Percentiles rank a stretch among this genome's conserved stretches.
Conservation (phyloP, 2,888 invertebrate genomes). For the Brachynemurus nebulosus region DNA sequence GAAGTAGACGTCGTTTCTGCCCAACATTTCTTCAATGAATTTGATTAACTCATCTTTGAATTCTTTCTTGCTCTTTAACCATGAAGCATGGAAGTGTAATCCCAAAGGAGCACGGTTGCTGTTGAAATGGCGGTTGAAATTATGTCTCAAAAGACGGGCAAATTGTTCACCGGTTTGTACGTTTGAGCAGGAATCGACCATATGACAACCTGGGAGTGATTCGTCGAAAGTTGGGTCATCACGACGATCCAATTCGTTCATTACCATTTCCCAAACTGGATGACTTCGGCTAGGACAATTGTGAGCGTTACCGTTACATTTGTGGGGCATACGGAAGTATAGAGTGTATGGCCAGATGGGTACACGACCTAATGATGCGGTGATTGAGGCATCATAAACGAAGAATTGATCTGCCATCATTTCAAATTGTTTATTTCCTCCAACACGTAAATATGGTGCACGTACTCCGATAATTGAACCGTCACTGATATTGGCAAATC, state of each 20-base stretch:
- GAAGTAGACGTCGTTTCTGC: slow-evolving; percentile 82
- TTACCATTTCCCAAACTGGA: slow-evolving; percentile 93
- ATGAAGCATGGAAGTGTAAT: slow-evolving; percentile 88
- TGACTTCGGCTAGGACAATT: slow-evolving; percentile 85
- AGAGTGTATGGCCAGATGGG: slow-evolving; percentile 96
- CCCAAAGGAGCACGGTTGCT: slow-evolving; percentile 88
- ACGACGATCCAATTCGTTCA: slow-evolving; percentile 87
- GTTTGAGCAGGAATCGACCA: slow-evolving; percentile 89
- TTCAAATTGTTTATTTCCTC: slow-evolving; percentile 89
- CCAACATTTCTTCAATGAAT: slow-evolving; percentile 87
- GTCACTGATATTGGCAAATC: slow-evolving; percentile 85
- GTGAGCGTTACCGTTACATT: slow-evolving; percentile 86
- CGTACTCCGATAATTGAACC: slow-evolving; percentile 80
- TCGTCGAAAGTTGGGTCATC: slow-evolving; percentile 91
- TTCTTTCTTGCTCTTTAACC: slow-evolving; percentile 88
- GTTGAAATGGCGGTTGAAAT: slow-evolving; percentile 87
- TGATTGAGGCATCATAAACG: slow-evolving; percentile 88
- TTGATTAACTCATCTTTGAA: slow-evolving; percentile 82
- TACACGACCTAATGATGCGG: slow-evolving; percentile 73
- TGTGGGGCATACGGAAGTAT: slow-evolving; percentile 93
- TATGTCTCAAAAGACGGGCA: slow-evolving; percentile 76
- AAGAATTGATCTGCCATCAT: slow-evolving; percentile 96
- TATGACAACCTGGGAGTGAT: slow-evolving; percentile 85
- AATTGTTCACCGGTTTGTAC: slow-evolving; percentile 85
- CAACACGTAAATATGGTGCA: slow-evolving; percentile 79